Base-by-base conservation (phyloP, 2,113 vertebrate species). In the Urocynchramus pylzowi region DNA sequence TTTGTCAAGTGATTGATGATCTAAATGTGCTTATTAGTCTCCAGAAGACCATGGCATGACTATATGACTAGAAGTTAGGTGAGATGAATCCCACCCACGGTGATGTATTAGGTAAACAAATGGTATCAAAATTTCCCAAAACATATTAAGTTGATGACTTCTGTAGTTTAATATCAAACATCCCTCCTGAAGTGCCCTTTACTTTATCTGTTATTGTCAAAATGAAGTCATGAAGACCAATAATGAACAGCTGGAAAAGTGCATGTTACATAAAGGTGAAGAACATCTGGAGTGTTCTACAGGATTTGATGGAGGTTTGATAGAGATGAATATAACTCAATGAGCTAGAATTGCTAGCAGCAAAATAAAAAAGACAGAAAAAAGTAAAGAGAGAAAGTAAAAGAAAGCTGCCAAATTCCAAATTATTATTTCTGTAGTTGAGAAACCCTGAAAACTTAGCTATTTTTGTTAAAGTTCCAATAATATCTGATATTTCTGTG, bases 111-210 rank as follows among this genome's bases (percentile, higher is more conserved):
- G 87, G 86, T 78, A 96, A 97, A 96, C 77, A 98, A 95, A 95
- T 52, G 68, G 20, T 87, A 93, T 49, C 20, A 49, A 84, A 96
- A 97, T 96, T 95, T 95, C 49, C 87, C 50, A 64, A 95, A 97
- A 87, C 69, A 87, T 68, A 96, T 90, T 94, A 96, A 84, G 65
- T 84, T 87, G 73, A 79, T 80, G 52, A 53, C 87, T 97, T 71
- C 81, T 96, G 87, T 89, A 94, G 76, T 81, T 91, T 95, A 95
- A 92, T 89, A 96, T 88, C 93, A 97, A 96, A 87, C 71, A 82
- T 45, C 44, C 41, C 59, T 91, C 87, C 97, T 93, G 84, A 97
- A 98, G 90, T 96, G 94, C 45, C 97, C 96, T 97, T 95, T 92
- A 60, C 15, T 95, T 87, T 87, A 57, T 60, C 44, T 47, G 21